Evolutionary conservation across 2,888 invertebrate species (phyloP).

Genomic region (Drosophila crucigera): DNA sequence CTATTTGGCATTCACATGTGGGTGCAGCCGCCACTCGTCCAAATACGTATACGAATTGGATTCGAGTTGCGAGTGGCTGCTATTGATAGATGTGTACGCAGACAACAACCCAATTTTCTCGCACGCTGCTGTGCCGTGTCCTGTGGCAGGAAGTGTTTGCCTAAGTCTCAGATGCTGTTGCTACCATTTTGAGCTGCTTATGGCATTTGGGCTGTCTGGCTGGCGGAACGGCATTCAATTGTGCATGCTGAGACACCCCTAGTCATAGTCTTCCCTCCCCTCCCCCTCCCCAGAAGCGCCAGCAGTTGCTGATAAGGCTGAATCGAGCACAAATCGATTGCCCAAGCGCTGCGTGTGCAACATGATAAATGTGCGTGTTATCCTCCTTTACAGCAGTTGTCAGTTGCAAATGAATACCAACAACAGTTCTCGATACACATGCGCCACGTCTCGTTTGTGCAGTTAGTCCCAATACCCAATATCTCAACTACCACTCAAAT

Average conservation of each 20-base stretch:
- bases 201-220: conserved; percentile 12
- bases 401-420: conserved; percentile 71
- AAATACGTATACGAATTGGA: not conserved
- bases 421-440: conserved; percentile 36
- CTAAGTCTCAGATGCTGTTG: conserved; percentile 37
- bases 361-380: conserved; percentile 76
- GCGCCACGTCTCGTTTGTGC: conserved; percentile 34
- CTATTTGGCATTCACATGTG: conserved; percentile 35
- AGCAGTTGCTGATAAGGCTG: conserved; percentile 65
- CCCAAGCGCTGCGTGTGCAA: conserved; percentile 62
- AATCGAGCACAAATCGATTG: conserved; percentile 77
- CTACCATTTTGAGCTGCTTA: conserved; percentile 29
- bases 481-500: conserved; percentile 29
- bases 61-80: conserved; percentile 46
- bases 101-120: conserved; percentile 54
- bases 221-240: conserved; percentile 72
- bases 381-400: conserved; percentile 67
- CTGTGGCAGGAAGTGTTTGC: conserved; percentile 55
- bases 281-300: not conserved
- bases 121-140: conserved; percentile 48
- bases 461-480: conserved; percentile 7
- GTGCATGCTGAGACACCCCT: conserved; percentile 55
- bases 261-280: not conserved
- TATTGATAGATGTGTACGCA: conserved; percentile 69
- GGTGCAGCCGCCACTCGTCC: conserved; percentile 22